Evolutionary conservation across 1,140 invertebrate genomes (phyloP).

Genomic region (Pseudobourletiella spinata): DNA sequence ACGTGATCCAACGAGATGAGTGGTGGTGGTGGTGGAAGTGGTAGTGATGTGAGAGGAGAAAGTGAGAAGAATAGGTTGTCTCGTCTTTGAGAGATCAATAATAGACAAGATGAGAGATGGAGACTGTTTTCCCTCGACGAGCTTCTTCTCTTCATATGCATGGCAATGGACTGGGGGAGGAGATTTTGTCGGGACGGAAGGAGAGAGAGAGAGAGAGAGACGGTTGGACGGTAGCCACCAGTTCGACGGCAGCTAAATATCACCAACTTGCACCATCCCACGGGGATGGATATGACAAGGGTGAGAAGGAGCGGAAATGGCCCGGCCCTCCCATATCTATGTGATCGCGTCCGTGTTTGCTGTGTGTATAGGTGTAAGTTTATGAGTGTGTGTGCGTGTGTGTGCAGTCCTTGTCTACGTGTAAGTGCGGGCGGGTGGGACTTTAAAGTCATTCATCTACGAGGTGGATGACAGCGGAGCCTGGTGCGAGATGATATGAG

Average conservation of each 20-base stretch:
- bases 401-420: not conserved
- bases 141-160: not conserved
- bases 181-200: not conserved
- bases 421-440: not conserved
- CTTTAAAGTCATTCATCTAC: not conserved
- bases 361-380: no score
- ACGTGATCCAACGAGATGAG: no score
- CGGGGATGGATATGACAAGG: slow-evolving; percentile 1
- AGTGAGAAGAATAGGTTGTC: no score
- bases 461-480: not conserved
- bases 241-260: not conserved
- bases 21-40: no score
- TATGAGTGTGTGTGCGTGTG: not conserved
- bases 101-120: not conserved
- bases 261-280: not conserved
- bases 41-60: no score
- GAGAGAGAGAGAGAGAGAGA: not conserved
- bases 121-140: not conserved
- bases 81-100: not conserved
- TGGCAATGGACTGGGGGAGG: not conserved
- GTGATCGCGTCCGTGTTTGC: no score
- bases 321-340: no score
- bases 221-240: no score
- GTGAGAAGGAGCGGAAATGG: not conserved
- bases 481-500: not conserved